Evolutionary conservation across 1,140 invertebrate species (phyloP), one percentile per base, ranked within the genome.

Genomic region (Phthorimaea operculella): DNA sequence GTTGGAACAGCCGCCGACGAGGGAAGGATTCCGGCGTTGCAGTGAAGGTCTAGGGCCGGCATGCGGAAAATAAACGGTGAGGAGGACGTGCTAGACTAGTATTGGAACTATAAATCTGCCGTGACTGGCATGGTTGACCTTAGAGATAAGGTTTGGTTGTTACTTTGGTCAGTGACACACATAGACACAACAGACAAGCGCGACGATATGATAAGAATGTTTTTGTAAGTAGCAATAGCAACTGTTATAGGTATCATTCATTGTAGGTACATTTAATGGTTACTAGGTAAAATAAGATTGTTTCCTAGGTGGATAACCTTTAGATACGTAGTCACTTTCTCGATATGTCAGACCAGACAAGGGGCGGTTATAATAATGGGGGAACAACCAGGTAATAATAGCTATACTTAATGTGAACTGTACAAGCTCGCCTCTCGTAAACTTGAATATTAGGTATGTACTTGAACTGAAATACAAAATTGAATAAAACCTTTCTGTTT

Each of bases 11-110:
- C 66, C 69, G 68, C 52, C 21, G 21, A 28, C 21, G 66, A 68
- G 68, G 68, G 69, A 74, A 73, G 79, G 79, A 83, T 83, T 83
- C 81, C 78, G 78, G 77, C 78, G 72, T 72, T 71, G 72, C 70
- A 67, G 61, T 72, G 66, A 74, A 79, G 74, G 72, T 77, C 73
- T 79, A 74, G 72, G 64, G 59, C 68, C 72, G 73, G 64, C 69
- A 84, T 84, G 81, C 77, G 81, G 72, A 84, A 84, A 84, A 83
- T 81, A 76, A 84, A 84, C 67, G 81, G 81, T 82, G 68, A 72
- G 79, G 57, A 64, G 59, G 16, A 33, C 10, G 7, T 12, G 10
- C 15, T 50, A 47, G 44, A 47, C 1, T 16, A 17, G 36, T 39
- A 15, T 47, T 47, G 8, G 15, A 45, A 9, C 44, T 47, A 16